A percentile compares a stretch with the other conserved stretches of the same genome.
Conservation (phyloP, 2,113 vertebrate species). For the Melanostigma gelatinosum region DNA sequence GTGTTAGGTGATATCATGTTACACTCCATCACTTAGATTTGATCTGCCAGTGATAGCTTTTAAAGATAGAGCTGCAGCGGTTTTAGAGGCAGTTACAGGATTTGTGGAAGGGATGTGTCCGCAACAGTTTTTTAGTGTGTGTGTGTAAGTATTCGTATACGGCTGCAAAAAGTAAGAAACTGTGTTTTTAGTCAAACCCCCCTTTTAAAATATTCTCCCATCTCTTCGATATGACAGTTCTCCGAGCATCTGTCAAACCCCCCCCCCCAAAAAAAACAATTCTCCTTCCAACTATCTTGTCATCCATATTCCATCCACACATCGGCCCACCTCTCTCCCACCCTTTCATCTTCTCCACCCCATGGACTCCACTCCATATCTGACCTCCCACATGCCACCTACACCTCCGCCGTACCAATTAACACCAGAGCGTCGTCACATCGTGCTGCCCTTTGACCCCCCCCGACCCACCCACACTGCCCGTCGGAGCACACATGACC, state of each 20-base stretch:
- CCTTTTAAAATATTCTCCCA: slow-evolving; percentile 11
- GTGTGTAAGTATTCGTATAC: background rate
- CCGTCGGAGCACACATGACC: slow-evolving; percentile 57
- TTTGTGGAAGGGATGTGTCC: slow-evolving; percentile 17
- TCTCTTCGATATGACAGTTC: slow-evolving; percentile 43
- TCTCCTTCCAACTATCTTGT: slow-evolving; percentile 33
- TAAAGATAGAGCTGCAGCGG: slow-evolving; percentile 44
- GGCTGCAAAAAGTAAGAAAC: slow-evolving; percentile 5
- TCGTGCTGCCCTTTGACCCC: slow-evolving; percentile 74
- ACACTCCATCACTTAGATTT: slow-evolving; percentile 59
- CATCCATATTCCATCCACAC: slow-evolving; percentile 57
- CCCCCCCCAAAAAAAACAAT: background rate
- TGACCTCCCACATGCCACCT: slow-evolving; percentile 62
- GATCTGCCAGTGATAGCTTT: slow-evolving; percentile 62
- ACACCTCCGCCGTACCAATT: slow-evolving; percentile 75
- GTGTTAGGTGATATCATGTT: slow-evolving; percentile 56
- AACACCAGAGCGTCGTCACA: slow-evolving; percentile 66
- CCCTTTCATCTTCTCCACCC: slow-evolving; percentile 38
- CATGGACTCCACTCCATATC: slow-evolving; percentile 54
- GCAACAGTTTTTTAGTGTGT: background rate
- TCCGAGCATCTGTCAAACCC: slow-evolving; percentile 43
- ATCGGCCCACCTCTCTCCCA: slow-evolving; percentile 35
- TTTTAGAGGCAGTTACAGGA: slow-evolving; percentile 44
- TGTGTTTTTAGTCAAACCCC: slow-evolving; percentile 3
- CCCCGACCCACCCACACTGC: background rate